These are phyloP conservation scores for Phylloscopus whistleri DNA, from an alignment of 2,113 vertebrate species.

Conservation along the genomic window DNA sequence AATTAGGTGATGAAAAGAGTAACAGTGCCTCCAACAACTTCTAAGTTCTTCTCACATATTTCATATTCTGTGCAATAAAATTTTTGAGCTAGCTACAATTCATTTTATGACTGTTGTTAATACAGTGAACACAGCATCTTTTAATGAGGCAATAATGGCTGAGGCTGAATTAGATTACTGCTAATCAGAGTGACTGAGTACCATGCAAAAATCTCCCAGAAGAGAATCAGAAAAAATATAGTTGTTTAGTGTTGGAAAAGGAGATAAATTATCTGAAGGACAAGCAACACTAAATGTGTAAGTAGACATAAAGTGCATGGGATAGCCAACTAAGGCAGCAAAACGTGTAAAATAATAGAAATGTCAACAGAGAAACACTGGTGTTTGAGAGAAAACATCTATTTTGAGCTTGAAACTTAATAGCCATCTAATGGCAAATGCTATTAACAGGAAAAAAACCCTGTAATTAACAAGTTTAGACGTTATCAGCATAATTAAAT, in stretches of 20 bases:
- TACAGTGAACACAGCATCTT: background rate
- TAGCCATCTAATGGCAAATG: background rate
- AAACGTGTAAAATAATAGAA: background rate
- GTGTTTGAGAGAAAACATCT: background rate
- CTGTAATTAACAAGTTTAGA: background rate
- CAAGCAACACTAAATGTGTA: background rate
- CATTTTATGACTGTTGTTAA: background rate
- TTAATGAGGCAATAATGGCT: background rate
- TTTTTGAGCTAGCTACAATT: background rate
- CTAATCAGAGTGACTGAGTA: background rate
- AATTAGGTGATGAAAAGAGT: background rate
- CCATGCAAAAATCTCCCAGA: background rate
- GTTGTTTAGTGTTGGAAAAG: background rate
- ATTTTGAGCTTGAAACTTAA: background rate
- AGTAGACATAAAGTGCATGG: background rate
- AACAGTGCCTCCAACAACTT: background rate
- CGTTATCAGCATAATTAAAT: background rate
- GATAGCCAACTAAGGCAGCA: background rate
- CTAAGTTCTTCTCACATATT: background rate
- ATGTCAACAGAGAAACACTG: background rate
- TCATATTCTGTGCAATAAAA: background rate
- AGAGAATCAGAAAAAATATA: background rate
- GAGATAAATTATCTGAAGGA: background rate
- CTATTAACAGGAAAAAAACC: background rate
- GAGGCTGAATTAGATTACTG: background rate